phyloP scores from a whole-genome alignment of 2,888 invertebrate species.

The Himalopsyche tibetana region DNA sequence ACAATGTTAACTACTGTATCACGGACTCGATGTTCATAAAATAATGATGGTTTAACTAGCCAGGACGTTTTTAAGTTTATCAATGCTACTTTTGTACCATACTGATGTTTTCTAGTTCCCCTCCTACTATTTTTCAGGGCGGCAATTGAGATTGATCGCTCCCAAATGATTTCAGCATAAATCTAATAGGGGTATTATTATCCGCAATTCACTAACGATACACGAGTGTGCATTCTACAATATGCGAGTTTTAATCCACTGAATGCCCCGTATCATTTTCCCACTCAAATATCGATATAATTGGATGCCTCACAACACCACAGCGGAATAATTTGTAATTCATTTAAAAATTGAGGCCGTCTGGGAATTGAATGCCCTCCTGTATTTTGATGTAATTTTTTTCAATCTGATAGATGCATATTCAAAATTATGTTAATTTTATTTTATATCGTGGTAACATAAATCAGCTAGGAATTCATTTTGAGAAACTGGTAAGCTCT shows the following conservation, averaged over 20 bases:
- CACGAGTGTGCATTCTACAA: constrained; percentile 48
- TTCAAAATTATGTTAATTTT: no score
- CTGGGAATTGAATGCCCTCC: background rate
- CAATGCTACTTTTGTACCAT: background rate
- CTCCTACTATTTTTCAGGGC: constrained; percentile 52
- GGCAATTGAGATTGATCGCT: constrained; percentile 65
- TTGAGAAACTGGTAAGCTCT: no score
- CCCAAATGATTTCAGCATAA: constrained; percentile 66
- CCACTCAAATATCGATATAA: constrained; percentile 56
- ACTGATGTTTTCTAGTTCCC: constrained; percentile 33
- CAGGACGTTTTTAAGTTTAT: background rate
- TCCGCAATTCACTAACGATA: constrained; percentile 55
- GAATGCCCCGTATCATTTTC: constrained; percentile 47
- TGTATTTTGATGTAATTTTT: background rate
- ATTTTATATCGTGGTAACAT: no score
- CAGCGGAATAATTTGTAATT: constrained; percentile 51
- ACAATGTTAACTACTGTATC: no score
- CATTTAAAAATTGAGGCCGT: constrained; percentile 29
- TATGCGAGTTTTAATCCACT: constrained; percentile 60
- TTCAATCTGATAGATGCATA: background rate
- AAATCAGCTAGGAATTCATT: no score
- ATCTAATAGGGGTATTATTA: constrained; percentile 64
- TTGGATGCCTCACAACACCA: constrained; percentile 51
- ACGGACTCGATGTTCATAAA: no score
- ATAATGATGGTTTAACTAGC: no score